These are phyloP conservation scores for Platichthys flesus DNA, from an alignment of 2,113 vertebrate genomes.

Conservation along the genomic window DNA sequence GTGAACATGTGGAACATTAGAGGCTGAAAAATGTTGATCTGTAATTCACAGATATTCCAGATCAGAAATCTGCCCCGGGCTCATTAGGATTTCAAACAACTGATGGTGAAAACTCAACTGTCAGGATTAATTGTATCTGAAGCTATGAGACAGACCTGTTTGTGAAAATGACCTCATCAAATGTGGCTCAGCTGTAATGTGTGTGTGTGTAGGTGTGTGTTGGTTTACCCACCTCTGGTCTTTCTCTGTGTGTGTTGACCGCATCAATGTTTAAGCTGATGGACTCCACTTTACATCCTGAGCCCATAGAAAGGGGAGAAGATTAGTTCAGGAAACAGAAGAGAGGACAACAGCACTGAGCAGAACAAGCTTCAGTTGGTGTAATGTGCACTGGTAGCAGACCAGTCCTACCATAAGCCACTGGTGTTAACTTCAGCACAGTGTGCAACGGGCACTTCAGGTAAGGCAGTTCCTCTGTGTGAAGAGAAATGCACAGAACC, in stretches of 20 bases:
- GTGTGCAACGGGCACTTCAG: constrained; percentile 96
- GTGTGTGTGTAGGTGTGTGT: background rate
- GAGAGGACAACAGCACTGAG: background rate
- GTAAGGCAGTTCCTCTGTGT: constrained; percentile 93
- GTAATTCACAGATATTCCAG: too few species aligned
- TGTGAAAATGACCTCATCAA: background rate
- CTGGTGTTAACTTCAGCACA: constrained; percentile 94
- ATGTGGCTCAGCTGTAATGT: background rate
- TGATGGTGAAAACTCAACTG: too few species aligned
- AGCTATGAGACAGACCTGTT: background rate
- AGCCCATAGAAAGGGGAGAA: background rate
- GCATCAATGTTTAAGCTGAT: constrained; percentile 93
- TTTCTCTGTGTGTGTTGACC: constrained; percentile 95
- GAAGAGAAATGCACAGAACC: constrained; percentile 8
- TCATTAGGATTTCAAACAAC: too few species aligned
- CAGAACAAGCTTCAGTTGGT: too few species aligned
- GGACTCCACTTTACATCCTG: constrained; percentile 97
- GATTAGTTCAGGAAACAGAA: background rate
- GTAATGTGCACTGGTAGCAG: background rate
- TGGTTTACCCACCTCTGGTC: constrained; percentile 88
- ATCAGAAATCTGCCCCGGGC: too few species aligned
- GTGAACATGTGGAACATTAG: too few species aligned
- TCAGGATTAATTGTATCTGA: background rate
- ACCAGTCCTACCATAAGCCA: constrained; percentile 91
- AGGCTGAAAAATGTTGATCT: too few species aligned